A percentile compares a stretch with the other conserved stretches of the same genome.
phyloP scores from a whole-genome alignment of 2,888 invertebrate genomes.

The Dioctria linearis region DNA sequence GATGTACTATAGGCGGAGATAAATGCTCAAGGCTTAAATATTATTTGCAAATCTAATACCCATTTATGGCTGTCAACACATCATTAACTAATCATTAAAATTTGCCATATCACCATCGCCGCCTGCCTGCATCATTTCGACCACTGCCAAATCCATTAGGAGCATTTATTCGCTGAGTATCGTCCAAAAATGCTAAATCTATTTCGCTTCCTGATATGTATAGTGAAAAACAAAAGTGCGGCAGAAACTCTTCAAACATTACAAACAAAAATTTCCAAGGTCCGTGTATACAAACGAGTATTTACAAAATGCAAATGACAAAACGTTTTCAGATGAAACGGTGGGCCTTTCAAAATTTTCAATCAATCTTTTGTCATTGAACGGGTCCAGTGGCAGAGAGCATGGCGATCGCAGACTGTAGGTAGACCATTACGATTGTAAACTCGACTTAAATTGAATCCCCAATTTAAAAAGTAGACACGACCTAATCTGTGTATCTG shows the following conservation, averaged over 20 bases:
- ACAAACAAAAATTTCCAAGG: constrained; percentile 7
- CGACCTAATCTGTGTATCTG: no score
- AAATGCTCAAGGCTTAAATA: no score
- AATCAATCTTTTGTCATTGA: constrained; percentile 8
- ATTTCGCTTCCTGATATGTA: not conserved
- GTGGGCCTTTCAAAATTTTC: not conserved
- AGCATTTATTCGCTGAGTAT: no score
- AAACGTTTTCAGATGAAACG: not conserved
- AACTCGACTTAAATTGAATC: no score
- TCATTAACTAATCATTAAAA: constrained; percentile 6
- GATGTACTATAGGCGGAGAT: no score
- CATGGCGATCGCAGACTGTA: no score
- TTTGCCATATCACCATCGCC: not conserved
- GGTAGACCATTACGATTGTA: no score
- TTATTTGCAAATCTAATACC: not conserved
- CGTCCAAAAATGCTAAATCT: no score
- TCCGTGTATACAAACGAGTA: not conserved
- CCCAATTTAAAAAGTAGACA: no score
- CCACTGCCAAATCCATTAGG: no score
- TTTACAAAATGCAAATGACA: not conserved
- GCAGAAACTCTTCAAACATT: not conserved
- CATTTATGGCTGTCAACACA: constrained; percentile 6
- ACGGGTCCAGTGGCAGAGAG: not conserved
- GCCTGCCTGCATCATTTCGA: not conserved
- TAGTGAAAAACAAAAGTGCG: not conserved